Base-by-base conservation (phyloP, 1,140 invertebrate genomes). In the Theocolax elegans region DNA sequence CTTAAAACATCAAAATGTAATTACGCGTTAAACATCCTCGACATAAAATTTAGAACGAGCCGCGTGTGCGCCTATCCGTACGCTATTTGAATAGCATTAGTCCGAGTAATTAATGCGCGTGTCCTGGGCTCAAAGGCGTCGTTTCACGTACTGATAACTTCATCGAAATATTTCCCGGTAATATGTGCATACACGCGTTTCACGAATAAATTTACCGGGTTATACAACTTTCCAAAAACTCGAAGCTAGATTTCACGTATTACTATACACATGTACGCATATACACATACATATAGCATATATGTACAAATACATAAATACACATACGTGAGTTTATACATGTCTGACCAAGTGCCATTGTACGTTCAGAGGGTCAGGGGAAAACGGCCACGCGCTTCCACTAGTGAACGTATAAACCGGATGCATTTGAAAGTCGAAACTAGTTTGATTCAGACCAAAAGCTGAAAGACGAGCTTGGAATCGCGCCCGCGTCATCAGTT, bases 81-180 rank as follows among this genome's bases (percentile, higher is more conserved):
- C 13, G 19, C 62, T 38, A 46, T 40, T 9, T 40, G 31, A 25
- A 31, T 27, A 10, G 2, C 31, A 31, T 66, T 66, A 54, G 7
- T 13, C 62, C 21, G 48, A 1, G 44, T 25, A 49, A 3, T 4
- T 21, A 0, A 25, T 29, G 27, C 44, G 27, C 17, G 17, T 21
- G 21, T 7, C 8, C 25, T 3, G 25, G 1, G 7, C 19, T 40
- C 31, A 51, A 66, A 66, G 51, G n/a, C 7, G 19, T 42, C 21
- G 31, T 66, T 66, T 66, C 49, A 42, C 63, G 51, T 54, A 38
- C 29, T 58, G 48, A 67, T 58, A 67, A 58, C 27, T 13, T 49
- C 65, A 42, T 58, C 40, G 53, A 38, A 67, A 58, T 38, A 48
- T 44, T 25, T 31, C 38, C 46, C 0, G 12, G 15, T n/a, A n/a